Conservation (phyloP, 1,140 invertebrate species). For the Formica selysi region DNA sequence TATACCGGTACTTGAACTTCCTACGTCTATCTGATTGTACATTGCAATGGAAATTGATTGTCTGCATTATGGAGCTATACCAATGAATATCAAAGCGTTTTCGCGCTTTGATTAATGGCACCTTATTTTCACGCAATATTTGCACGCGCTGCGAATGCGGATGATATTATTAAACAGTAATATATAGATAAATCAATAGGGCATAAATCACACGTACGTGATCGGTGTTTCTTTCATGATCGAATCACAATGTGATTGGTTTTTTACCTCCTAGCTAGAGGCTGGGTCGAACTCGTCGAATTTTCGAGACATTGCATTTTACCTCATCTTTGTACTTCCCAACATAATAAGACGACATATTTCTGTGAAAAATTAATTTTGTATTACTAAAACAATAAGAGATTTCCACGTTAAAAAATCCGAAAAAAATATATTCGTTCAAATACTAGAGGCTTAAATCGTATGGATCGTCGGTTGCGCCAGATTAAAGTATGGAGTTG, state of each 20-base stretch:
- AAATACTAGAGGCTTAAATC: not conserved
- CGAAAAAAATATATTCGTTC: not conserved
- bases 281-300: not conserved
- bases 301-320: not conserved
- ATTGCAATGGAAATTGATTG: slow-evolving; percentile 48
- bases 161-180: too few relatives aligned
- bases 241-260: slow-evolving; percentile 5
- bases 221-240: not conserved
- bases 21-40: slow-evolving; percentile 49
- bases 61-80: not conserved
- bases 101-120: slow-evolving; percentile 20
- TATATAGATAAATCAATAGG: not conserved
- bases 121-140: slow-evolving; percentile 26
- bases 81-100: slow-evolving; percentile 35
- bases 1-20: slow-evolving; percentile 55
- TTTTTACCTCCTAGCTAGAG: not conserved
- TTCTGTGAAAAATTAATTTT: not conserved
- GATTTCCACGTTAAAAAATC: not conserved
- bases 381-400: not conserved
- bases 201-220: not conserved
- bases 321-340: not conserved
- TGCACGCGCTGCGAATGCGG: not conserved
- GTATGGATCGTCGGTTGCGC: slow-evolving; percentile 1
- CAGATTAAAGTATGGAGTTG: slow-evolving; percentile 18
- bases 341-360: not conserved